A percentile compares a stretch with the other conserved stretches of the same genome.
phyloP scores from a whole-genome alignment of 2,888 invertebrate species.

The Seira musarum region DNA sequence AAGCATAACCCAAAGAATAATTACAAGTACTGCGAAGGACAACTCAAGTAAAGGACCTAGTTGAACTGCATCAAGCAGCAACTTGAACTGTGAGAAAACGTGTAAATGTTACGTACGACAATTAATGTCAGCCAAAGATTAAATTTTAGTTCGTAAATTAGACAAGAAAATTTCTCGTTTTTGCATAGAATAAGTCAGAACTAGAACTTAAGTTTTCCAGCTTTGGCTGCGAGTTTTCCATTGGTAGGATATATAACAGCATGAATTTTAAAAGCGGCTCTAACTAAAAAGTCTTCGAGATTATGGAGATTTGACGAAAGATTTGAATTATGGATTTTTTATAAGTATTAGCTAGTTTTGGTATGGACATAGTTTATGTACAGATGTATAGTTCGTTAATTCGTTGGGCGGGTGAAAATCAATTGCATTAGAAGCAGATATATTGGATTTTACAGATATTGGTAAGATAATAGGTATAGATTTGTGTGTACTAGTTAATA shows the following conservation, averaged over 20 bases:
- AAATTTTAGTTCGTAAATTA: constrained; percentile 21
- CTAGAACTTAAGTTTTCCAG: neutral
- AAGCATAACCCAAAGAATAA: constrained; percentile 32
- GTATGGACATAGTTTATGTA: neutral
- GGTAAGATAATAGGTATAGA: neutral
- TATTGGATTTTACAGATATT: neutral
- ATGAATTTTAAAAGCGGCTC: too few relatives aligned
- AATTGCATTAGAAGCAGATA: too few relatives aligned
- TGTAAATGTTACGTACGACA: constrained; percentile 28
- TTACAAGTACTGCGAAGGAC: constrained; percentile 56
- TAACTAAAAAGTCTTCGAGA: constrained; percentile 35
- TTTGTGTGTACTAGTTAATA: constrained; percentile 14
- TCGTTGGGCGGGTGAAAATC: too few relatives aligned
- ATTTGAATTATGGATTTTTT: neutral
- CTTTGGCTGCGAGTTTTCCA: constrained; percentile 6
- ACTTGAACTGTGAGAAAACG: constrained; percentile 16
- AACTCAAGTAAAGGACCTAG: constrained; percentile 48
- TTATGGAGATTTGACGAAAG: constrained; percentile 41
- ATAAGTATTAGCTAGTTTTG: neutral
- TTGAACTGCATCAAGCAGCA: constrained; percentile 18
- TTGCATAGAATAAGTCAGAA: neutral
- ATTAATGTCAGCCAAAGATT: constrained; percentile 54
- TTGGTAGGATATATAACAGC: too few relatives aligned
- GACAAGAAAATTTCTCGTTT: neutral
- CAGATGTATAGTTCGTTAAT: neutral